These are phyloP conservation scores for Chouioia cunea DNA, from an alignment of 2,888 invertebrate genomes.

Conservation along the genomic window DNA sequence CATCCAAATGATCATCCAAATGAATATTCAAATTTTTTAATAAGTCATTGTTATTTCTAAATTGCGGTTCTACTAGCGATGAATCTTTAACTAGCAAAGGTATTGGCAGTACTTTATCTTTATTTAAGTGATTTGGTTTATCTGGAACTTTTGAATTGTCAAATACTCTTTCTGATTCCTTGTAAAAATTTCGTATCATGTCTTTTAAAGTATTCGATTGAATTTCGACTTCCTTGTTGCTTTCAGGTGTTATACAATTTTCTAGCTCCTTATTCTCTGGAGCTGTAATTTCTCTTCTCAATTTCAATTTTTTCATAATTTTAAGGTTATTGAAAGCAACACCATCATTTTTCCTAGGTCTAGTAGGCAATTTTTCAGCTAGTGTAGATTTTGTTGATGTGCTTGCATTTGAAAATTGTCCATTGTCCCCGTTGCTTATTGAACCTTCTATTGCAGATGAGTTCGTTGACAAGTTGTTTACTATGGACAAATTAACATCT, in stretches of 20 bases:
- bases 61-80: too few species aligned
- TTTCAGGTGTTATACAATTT: conserved; percentile 4
- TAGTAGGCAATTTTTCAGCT: not conserved
- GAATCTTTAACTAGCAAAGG: too few species aligned
- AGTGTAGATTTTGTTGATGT: too few species aligned
- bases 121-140: not conserved
- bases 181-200: not conserved
- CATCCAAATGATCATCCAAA: conserved; percentile 26
- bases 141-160: conserved; percentile 20
- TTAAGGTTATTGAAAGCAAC: conserved; percentile 15
- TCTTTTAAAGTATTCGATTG: conserved; percentile 8
- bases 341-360: not conserved
- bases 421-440: not conserved
- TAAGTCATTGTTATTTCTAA: too few species aligned
- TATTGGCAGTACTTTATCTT: too few species aligned
- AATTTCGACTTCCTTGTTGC: conserved; percentile 10
- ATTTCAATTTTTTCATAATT: conserved; percentile 21
- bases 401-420: not conserved
- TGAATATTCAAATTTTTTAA: not conserved
- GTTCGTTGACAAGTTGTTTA: too few species aligned
- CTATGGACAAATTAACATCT: too few species aligned
- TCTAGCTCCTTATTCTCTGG: conserved; percentile 18
- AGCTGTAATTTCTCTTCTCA: conserved; percentile 12
- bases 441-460: too few species aligned
- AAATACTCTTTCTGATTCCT: not conserved